A percentile compares a stretch with the other conserved stretches of the same genome.
Conservation (phyloP, 2,888 invertebrate species). For the Sesia bembeciformis region DNA sequence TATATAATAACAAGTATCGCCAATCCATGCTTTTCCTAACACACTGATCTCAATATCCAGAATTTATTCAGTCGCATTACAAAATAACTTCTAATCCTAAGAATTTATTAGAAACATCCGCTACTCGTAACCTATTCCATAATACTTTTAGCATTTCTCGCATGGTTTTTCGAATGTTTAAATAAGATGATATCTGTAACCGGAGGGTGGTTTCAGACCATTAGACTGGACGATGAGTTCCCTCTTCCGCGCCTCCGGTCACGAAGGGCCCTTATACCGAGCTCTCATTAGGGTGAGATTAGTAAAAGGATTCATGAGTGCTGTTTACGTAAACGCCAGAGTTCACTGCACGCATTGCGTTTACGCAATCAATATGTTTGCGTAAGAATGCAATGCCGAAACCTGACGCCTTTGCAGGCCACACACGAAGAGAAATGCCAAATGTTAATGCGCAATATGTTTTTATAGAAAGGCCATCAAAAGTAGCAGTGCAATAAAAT, state of each 20-base stretch:
- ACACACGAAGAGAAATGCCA: neutral
- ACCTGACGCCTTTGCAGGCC: conserved; percentile 7
- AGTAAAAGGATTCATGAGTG: conserved; percentile 15
- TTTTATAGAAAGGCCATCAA: neutral
- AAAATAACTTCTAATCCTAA: no score
- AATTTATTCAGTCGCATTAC: no score
- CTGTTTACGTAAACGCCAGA: conserved; percentile 34
- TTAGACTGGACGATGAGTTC: conserved; percentile 58
- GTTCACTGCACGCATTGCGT: conserved; percentile 18
- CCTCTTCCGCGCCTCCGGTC: conserved; percentile 56
- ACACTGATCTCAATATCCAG: no score
- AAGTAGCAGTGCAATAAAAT: neutral
- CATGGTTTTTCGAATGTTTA: conserved; percentile 17
- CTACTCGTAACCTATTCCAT: no score
- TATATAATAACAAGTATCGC: no score
- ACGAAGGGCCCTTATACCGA: conserved; percentile 36
- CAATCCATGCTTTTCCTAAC: no score
- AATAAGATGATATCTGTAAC: conserved; percentile 43
- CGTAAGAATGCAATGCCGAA: conserved; percentile 17
- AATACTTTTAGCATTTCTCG: neutral
- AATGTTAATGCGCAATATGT: neutral
- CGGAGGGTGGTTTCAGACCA: conserved; percentile 48
- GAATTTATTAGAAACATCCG: no score
- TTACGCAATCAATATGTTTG: conserved; percentile 20
- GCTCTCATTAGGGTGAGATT: conserved; percentile 60